These are phyloP conservation scores for Zosterops lateralis DNA, from an alignment of 2,113 vertebrate genomes.

Conservation along the genomic window DNA sequence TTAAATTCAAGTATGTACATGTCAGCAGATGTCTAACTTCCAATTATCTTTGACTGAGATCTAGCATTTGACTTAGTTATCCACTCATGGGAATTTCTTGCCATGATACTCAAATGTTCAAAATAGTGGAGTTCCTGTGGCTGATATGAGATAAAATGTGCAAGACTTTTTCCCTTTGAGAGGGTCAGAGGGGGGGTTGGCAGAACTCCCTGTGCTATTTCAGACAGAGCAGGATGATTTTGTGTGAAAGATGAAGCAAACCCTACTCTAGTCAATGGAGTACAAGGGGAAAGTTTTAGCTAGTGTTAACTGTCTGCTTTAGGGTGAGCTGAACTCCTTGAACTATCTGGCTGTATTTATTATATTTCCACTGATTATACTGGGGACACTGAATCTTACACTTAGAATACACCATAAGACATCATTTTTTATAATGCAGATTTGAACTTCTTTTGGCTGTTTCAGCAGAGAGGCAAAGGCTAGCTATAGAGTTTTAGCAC, in stretches of 20 bases:
- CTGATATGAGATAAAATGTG: background rate
- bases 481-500: background rate
- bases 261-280: background rate
- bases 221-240: background rate
- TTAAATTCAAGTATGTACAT: background rate
- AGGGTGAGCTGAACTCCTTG: background rate
- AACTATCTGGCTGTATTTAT: background rate
- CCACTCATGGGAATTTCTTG: background rate
- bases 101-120: fast-evolving
- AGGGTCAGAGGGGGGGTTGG: background rate
- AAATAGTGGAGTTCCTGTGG: background rate
- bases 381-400: background rate
- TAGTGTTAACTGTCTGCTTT: background rate
- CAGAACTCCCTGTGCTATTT: background rate
- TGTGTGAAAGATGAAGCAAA: background rate
- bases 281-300: background rate
- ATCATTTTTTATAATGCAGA: background rate
- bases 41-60: background rate
- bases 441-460: background rate
- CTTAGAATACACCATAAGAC: background rate
- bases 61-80: background rate
- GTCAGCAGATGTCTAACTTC: background rate
- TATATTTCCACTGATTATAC: background rate
- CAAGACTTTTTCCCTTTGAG: background rate
- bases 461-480: background rate